Evolutionary conservation across 2,797 vertebrate genomes (phyloP).

Genomic region (Brachymystax lenok): DNA sequence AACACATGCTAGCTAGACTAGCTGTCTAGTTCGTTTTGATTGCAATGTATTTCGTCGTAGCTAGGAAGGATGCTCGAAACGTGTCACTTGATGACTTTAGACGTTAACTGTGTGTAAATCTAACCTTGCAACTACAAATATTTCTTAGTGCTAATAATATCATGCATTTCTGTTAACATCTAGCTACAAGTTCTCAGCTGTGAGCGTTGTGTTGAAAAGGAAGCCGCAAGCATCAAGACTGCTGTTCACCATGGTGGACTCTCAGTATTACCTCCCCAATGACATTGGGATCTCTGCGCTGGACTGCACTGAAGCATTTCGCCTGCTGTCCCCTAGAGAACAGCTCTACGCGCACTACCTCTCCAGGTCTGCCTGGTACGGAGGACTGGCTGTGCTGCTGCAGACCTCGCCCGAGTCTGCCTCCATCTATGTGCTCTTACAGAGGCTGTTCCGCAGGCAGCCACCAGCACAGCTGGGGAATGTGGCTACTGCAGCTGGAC

Average conservation of each 20-base stretch:
- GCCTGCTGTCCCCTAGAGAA: slow-evolving; percentile 83
- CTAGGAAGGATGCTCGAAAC: no score
- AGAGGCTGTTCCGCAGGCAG: slow-evolving; percentile 85
- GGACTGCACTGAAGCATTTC: slow-evolving; percentile 87
- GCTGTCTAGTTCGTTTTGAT: no score
- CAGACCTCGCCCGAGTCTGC: slow-evolving; percentile 91
- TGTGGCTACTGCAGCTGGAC: slow-evolving; percentile 75
- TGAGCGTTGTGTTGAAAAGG: not conserved
- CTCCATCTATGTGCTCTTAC: slow-evolving; percentile 85
- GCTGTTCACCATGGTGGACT: slow-evolving; percentile 80
- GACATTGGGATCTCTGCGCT: slow-evolving; percentile 85
- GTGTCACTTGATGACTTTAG: no score
- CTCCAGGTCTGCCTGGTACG: slow-evolving; percentile 88
- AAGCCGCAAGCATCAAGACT: not conserved
- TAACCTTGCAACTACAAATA: not conserved
- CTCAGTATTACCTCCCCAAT: slow-evolving; percentile 91
- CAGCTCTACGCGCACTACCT: slow-evolving; percentile 88
- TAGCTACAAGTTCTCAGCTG: not conserved
- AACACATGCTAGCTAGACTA: no score
- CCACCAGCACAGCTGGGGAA: slow-evolving; percentile 75
- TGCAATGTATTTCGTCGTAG: no score
- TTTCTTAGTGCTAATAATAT: not conserved
- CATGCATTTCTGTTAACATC: not conserved
- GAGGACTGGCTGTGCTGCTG: slow-evolving; percentile 85
- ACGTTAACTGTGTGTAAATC: not conserved